A percentile compares a stretch with the other conserved stretches of the same genome.
Evolutionary conservation across 2,113 vertebrate genomes (phyloP).

Genomic region (Neogale vison): DNA sequence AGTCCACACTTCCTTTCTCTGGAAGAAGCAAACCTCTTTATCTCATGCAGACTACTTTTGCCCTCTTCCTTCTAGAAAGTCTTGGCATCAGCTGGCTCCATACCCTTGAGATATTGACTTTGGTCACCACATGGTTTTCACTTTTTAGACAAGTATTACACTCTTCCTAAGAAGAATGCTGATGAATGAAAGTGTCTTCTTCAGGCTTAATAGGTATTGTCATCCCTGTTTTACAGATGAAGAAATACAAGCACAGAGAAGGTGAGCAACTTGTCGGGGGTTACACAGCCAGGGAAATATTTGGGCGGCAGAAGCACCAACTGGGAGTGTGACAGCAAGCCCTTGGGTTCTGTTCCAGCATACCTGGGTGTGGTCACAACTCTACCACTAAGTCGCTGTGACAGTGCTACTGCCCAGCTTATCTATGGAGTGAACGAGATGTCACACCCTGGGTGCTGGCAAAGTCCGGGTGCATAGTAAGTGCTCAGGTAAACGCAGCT

Average conservation of each 20-base stretch:
- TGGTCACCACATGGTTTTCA: background rate
- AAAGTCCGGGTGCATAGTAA: background rate
- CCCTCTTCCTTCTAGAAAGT: background rate
- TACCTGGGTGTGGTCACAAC: background rate
- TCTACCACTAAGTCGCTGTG: background rate
- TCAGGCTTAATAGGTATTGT: background rate
- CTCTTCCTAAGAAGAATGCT: background rate
- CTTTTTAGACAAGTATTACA: background rate
- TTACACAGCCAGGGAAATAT: background rate
- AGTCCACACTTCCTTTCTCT: background rate
- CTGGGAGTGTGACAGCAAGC: too few species aligned
- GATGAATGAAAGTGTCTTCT: background rate
- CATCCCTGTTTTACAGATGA: background rate
- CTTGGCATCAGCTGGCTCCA: background rate
- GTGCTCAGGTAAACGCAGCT: background rate
- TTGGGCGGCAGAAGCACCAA: background rate
- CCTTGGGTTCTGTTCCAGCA: background rate
- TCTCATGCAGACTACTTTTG: background rate
- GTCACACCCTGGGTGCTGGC: background rate
- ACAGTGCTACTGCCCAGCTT: fast-evolving
- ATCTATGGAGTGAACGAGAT: background rate
- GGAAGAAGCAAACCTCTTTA: background rate
- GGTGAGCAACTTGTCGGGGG: background rate
- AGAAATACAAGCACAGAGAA: background rate
- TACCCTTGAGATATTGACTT: background rate